Percentiles rank a stretch among this genome's conserved stretches.
These are phyloP conservation scores for Denticeps clupeoides DNA, from an alignment of 2,797 vertebrate genomes.

Conservation along the genomic window DNA sequence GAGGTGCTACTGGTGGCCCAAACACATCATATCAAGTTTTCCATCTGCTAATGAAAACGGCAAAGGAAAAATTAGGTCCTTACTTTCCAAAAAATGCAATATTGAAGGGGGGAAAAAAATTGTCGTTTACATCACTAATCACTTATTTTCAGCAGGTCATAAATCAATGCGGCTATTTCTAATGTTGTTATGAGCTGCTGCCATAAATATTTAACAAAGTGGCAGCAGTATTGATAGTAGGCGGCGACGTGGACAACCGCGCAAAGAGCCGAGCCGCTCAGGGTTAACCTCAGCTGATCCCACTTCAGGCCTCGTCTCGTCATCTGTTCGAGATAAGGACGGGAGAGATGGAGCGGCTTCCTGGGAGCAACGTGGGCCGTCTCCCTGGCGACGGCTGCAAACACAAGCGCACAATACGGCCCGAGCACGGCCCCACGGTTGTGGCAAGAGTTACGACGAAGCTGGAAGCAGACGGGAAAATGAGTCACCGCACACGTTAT, in stretches of 20 bases:
- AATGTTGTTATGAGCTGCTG: conserved; percentile 17
- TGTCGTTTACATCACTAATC: conserved; percentile 12
- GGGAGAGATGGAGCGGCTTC: conserved; percentile 22
- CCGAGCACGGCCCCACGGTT: conserved; percentile 41
- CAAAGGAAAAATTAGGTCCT: conserved; percentile 15
- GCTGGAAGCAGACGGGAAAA: conserved; percentile 22
- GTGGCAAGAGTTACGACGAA: conserved; percentile 36
- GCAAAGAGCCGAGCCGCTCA: too few relatives aligned
- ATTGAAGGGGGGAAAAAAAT: conserved; percentile 8
- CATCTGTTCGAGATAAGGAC: too few relatives aligned
- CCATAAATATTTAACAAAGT: too few relatives aligned
- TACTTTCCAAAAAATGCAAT: conserved; percentile 24
- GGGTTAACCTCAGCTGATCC: too few relatives aligned
- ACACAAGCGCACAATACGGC: conserved; percentile 37
- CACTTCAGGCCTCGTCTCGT: too few relatives aligned
- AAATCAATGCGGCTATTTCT: conserved; percentile 11
- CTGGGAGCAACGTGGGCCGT: conserved; percentile 29
- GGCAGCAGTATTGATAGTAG: too few relatives aligned
- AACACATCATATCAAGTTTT: conserved; percentile 22
- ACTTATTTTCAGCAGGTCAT: conserved; percentile 27
- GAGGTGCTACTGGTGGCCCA: too few relatives aligned
- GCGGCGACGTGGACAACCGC: too few relatives aligned
- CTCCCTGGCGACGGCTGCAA: conserved; percentile 33
- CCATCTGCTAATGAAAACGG: conserved; percentile 26
- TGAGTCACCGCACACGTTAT: conserved; percentile 27